phyloP scores from a whole-genome alignment of 2,797 vertebrate genomes.

The Trachurus trachurus region DNA sequence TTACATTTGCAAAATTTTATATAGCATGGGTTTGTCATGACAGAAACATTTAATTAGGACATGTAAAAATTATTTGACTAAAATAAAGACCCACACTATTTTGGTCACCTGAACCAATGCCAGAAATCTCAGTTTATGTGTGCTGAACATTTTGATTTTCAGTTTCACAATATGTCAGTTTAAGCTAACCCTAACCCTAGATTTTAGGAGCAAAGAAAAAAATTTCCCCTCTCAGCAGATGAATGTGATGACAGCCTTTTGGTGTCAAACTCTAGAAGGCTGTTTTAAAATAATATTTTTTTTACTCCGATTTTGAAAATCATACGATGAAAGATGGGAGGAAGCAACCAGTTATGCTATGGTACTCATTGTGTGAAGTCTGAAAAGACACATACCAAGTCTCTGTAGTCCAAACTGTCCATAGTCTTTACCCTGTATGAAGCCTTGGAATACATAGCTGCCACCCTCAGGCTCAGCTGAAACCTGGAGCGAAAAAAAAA shows the following conservation, averaged over 20 bases:
- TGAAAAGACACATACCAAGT: constrained; percentile 86
- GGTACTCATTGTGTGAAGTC: background rate
- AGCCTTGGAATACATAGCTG: constrained; percentile 97
- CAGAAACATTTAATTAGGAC: background rate
- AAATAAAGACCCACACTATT: too few species aligned
- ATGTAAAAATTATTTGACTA: background rate
- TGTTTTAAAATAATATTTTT: background rate
- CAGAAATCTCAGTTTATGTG: background rate
- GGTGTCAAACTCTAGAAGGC: background rate
- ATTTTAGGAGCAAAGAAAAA: background rate
- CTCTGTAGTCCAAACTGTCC: constrained; percentile 97
- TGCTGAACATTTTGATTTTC: background rate
- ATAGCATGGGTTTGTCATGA: background rate
- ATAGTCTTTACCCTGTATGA: constrained; percentile 96
- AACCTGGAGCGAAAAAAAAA: constrained; percentile 82
- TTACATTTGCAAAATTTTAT: too few species aligned
- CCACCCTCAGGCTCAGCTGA: constrained; percentile 95
- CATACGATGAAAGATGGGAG: constrained; percentile 8
- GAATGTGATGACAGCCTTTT: background rate
- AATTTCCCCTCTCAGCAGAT: background rate
- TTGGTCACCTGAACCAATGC: too few species aligned
- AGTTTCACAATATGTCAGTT: background rate
- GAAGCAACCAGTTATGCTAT: constrained; percentile 13
- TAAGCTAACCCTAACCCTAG: too few species aligned
- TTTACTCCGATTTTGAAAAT: background rate